Conservation (phyloP, 2,797 vertebrate genomes). For the Gila robusta region DNA sequence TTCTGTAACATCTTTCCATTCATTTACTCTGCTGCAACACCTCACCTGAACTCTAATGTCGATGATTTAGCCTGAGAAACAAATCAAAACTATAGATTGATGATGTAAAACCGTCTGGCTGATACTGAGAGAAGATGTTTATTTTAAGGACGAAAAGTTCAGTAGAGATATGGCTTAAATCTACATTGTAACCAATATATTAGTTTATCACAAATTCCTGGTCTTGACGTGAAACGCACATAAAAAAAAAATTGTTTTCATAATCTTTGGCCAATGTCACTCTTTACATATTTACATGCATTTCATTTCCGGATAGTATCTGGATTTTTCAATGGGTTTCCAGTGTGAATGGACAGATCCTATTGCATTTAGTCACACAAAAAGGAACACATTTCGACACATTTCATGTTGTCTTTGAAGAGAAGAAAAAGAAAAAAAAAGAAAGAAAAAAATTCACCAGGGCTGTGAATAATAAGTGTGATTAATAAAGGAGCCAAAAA, state of each 20-base stretch:
- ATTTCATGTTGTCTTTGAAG: background rate
- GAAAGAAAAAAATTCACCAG: background rate
- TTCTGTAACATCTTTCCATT: slow-evolving; percentile 6
- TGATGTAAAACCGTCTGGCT: too few relatives aligned
- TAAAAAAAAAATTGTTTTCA: background rate
- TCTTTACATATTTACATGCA: background rate
- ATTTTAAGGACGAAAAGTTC: background rate
- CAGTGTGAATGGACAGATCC: background rate
- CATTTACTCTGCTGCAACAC: background rate
- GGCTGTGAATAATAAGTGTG: background rate
- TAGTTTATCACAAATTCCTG: background rate
- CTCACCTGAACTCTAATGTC: background rate
- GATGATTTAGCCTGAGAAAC: background rate
- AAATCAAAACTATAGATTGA: background rate
- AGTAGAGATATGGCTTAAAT: background rate
- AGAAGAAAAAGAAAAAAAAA: too few relatives aligned
- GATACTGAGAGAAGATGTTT: background rate
- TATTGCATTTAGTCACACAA: background rate
- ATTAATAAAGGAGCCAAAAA: background rate
- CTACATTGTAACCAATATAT: background rate
- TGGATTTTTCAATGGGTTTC: background rate
- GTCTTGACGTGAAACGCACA: background rate
- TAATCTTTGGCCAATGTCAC: background rate
- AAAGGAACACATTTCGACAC: background rate
- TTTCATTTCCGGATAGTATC: background rate